Evolutionary conservation across 2,113 vertebrate species (phyloP), one percentile per base, ranked within the genome.

Genomic region (Shinisaurus crocodilurus): DNA sequence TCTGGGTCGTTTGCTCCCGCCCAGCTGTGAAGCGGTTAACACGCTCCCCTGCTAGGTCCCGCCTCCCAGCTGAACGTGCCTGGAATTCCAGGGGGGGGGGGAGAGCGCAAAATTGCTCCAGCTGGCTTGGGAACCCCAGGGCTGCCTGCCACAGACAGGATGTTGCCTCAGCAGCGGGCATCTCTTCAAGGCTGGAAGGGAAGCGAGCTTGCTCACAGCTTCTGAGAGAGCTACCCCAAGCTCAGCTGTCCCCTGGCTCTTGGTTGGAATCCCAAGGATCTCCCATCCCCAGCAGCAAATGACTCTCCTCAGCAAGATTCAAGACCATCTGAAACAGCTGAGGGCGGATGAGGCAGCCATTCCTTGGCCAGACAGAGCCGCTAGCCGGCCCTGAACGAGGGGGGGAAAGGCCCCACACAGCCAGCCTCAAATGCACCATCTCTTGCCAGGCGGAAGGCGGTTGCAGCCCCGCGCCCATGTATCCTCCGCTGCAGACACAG

Each of bases 231-330:
- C 79, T 94, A 82, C 89, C 40, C 1, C 0, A 0, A 72, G 89
- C 85, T 93, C 95, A 37, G 93, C 87, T 80, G 94, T 91, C 95
- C 90, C 94, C 89, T 93, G 90, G 16, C 87, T 91, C 13, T 54
- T n/a, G 94, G 95, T 3, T 93, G 94, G 95, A 97, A 97, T 97
- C 94, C 93, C 93, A 97, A 95, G 45, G 94, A 86, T 90, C 96
- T 94, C 92, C 92, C 96, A 81, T 90, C 86, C 63, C 88, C 70
- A 8, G 95, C 97, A 97, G 96, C 97, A 96, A 48, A 2, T 16
- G 43, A 96, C 94, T 91, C 93, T 81, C 23, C 34, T 3, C 90
- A 83, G 95, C 96, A 96, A 74, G 96, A 96, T 97, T 91, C 94
- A 94, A 83, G 95, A 91, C 91, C 94, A 97, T 97, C 95, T 92